Conservation (phyloP, 2,888 invertebrate genomes). For the Drosophila rubida region DNA sequence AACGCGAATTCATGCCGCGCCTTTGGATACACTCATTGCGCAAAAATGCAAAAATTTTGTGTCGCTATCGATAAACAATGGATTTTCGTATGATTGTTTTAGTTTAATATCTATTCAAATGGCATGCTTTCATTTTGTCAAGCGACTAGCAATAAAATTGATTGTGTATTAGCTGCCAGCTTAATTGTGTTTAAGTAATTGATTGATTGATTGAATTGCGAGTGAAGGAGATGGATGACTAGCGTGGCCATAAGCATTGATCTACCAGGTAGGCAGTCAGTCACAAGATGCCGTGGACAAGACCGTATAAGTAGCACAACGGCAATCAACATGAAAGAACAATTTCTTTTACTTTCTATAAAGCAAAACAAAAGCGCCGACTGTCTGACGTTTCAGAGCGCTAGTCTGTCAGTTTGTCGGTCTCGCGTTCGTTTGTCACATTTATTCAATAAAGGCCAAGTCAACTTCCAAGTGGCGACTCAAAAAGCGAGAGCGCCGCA, state of each 20-base stretch:
- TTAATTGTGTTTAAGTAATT: slow-evolving; percentile 66
- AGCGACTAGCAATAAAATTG: slow-evolving; percentile 46
- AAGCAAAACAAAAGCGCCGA: slow-evolving; percentile 59
- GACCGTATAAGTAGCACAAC: slow-evolving; percentile 59
- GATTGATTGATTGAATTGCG: slow-evolving; percentile 61
- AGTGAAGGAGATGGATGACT: slow-evolving; percentile 16
- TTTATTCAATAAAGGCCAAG: slow-evolving; percentile 79
- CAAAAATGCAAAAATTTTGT: slow-evolving; percentile 61
- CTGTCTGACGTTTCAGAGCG: slow-evolving; percentile 34
- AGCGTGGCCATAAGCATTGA: neutral
- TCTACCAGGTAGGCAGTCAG: neutral
- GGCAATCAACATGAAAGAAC: slow-evolving; percentile 64
- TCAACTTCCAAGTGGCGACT: slow-evolving; percentile 56
- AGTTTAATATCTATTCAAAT: slow-evolving; percentile 31
- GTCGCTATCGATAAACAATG: slow-evolving; percentile 44
- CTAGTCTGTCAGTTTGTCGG: slow-evolving; percentile 56
- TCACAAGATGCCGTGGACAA: slow-evolving; percentile 20
- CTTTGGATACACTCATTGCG: slow-evolving; percentile 55
- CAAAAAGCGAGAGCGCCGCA: slow-evolving; percentile 72
- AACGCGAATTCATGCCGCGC: slow-evolving; percentile 45
- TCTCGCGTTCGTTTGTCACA: slow-evolving; percentile 72
- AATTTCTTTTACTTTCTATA: slow-evolving; percentile 79
- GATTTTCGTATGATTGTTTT: slow-evolving; percentile 4
- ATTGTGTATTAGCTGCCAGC: slow-evolving; percentile 41
- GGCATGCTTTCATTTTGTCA: slow-evolving; percentile 72